These are phyloP conservation scores for Drosophila koepferae DNA, from an alignment of 2,888 invertebrate species.

Conservation along the genomic window DNA sequence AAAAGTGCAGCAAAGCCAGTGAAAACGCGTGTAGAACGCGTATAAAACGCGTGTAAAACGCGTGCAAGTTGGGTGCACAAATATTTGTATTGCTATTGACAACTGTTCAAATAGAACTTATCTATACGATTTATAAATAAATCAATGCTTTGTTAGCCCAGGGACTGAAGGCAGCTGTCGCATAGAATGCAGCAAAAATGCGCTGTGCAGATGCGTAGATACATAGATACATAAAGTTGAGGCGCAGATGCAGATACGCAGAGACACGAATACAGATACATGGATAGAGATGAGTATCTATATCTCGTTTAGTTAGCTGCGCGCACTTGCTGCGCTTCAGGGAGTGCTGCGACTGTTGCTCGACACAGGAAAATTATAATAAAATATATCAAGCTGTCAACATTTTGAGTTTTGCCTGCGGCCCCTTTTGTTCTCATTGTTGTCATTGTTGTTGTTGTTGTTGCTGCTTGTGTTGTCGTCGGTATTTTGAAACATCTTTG, in stretches of 20 bases:
- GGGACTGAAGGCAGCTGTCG: constrained; percentile 25
- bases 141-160: constrained; percentile 57
- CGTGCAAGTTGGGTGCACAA: neutral
- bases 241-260: constrained; percentile 17
- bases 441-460: constrained; percentile 34
- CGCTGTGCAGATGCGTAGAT: constrained; percentile 25
- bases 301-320: constrained; percentile 26
- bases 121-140: constrained; percentile 73
- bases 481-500: constrained; percentile 78
- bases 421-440: constrained; percentile 66
- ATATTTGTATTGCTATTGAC: constrained; percentile 67
- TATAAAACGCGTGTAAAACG: neutral
- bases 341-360: constrained; percentile 39
- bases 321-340: constrained; percentile 46
- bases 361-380: constrained; percentile 71
- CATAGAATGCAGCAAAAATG: constrained; percentile 51
- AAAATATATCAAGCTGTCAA: constrained; percentile 81
- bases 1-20: neutral
- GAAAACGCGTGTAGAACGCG: constrained; percentile 33
- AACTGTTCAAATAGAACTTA: constrained; percentile 68
- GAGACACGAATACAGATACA: constrained; percentile 27
- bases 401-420: constrained; percentile 68
- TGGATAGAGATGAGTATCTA: too few species aligned
- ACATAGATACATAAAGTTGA: constrained; percentile 23
- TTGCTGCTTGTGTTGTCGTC: constrained; percentile 51